Conservation (phyloP, 2,797 vertebrate genomes). For the Spheniscus humboldti region DNA sequence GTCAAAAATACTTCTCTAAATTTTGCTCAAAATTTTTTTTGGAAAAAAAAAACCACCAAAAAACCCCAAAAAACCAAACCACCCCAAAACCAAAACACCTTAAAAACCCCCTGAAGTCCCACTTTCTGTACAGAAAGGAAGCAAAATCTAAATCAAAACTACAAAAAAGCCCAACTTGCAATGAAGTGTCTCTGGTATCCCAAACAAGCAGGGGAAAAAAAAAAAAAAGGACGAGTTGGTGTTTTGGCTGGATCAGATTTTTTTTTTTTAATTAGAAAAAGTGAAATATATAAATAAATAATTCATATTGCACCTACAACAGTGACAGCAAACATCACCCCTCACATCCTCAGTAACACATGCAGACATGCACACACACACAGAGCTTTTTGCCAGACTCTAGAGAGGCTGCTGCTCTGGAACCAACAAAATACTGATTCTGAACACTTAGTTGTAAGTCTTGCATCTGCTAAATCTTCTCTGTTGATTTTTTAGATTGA, state of each 20-base stretch:
- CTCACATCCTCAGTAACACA: not conserved
- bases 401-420: not conserved
- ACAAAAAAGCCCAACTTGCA: not conserved
- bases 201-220: not conserved
- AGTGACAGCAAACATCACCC: not conserved
- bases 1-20: not conserved
- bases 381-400: not conserved
- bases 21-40: not conserved
- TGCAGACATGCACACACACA: not conserved
- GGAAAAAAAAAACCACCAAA: not conserved
- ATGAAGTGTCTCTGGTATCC: not conserved
- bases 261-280: not conserved
- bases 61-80: not conserved
- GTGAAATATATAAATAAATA: not conserved
- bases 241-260: not conserved
- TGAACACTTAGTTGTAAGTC: not conserved
- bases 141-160: not conserved
- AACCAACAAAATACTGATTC: not conserved
- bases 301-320: not conserved
- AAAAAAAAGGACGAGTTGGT: not conserved
- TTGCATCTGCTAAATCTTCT: not conserved
- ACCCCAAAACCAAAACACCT: not conserved
- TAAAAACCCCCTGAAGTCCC: not conserved
- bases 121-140: not conserved
- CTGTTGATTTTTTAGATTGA: not conserved